These are phyloP conservation scores for Pandemis corylana DNA, from an alignment of 2,888 invertebrate genomes.

Conservation along the genomic window DNA sequence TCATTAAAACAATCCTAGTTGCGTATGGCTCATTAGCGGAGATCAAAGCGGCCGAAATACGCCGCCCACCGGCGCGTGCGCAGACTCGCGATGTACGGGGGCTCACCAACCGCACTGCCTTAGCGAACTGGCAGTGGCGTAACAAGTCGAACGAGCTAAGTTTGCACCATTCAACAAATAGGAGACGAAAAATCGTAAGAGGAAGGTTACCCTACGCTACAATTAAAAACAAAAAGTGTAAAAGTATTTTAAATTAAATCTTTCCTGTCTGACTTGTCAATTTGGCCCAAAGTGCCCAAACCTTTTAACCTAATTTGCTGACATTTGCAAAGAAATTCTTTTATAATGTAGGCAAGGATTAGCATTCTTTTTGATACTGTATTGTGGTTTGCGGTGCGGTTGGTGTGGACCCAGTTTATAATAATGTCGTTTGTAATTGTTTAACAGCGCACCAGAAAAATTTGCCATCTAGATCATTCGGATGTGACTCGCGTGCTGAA, in stretches of 20 bases:
- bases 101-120: conserved; percentile 16
- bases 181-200: too few species aligned
- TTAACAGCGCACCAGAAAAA: conserved; percentile 6
- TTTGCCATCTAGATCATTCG: conserved; percentile 7
- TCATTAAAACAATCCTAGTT: conserved; percentile 14
- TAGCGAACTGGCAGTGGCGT: neutral
- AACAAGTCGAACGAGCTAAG: neutral
- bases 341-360: too few species aligned
- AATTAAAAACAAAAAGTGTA: too few species aligned
- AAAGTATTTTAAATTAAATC: too few species aligned
- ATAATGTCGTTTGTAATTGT: conserved; percentile 24
- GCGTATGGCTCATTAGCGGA: conserved; percentile 37
- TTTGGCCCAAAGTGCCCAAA: too few species aligned
- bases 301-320: too few species aligned
- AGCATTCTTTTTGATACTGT: neutral
- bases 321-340: too few species aligned
- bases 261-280: too few species aligned
- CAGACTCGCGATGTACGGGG: conserved; percentile 21
- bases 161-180: too few species aligned
- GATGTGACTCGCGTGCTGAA: conserved; percentile 5
- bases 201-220: too few species aligned
- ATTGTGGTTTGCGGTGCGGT: neutral
- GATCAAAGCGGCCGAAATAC: conserved; percentile 42
- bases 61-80: conserved; percentile 36
- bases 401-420: conserved; percentile 21